Percentiles rank a stretch among this genome's conserved stretches.
These are phyloP conservation scores for Anser cygnoides DNA, from an alignment of 2,113 vertebrate genomes.

Conservation along the genomic window DNA sequence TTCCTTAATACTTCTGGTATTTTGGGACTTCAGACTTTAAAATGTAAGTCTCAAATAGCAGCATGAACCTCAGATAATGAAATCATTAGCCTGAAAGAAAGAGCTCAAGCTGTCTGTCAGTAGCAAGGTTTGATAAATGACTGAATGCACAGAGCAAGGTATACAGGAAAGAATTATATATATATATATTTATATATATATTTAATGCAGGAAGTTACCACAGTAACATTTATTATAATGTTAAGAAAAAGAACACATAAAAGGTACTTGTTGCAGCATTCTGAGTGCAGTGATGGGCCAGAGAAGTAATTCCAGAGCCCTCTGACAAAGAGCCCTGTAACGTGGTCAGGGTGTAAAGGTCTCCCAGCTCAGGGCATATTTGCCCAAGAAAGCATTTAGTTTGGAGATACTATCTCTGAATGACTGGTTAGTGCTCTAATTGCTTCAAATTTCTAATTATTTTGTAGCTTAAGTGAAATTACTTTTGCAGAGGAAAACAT, in stretches of 20 bases:
- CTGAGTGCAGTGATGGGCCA: background rate
- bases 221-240: background rate
- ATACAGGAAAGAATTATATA: background rate
- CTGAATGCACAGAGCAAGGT: background rate
- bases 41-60: slow-evolving; percentile 1
- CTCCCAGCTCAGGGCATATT: background rate
- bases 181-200: too few species aligned
- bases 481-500: background rate
- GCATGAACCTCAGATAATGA: slow-evolving; percentile 34
- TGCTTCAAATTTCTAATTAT: background rate
- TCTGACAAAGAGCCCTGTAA: background rate
- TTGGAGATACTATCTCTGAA: background rate
- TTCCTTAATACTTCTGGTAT: background rate
- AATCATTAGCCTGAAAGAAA: slow-evolving; percentile 16
- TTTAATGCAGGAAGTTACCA: background rate
- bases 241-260: background rate
- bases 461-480: background rate
- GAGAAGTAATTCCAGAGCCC: background rate
- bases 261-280: background rate
- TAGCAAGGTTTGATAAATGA: background rate
- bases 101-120: slow-evolving; percentile 10
- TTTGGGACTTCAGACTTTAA: slow-evolving; percentile 16
- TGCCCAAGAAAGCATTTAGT: background rate
- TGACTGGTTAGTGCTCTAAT: background rate
- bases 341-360: background rate